Percentiles rank a stretch among this genome's conserved stretches.
Evolutionary conservation across 2,888 invertebrate species (phyloP).

Genomic region (Labia minor): DNA sequence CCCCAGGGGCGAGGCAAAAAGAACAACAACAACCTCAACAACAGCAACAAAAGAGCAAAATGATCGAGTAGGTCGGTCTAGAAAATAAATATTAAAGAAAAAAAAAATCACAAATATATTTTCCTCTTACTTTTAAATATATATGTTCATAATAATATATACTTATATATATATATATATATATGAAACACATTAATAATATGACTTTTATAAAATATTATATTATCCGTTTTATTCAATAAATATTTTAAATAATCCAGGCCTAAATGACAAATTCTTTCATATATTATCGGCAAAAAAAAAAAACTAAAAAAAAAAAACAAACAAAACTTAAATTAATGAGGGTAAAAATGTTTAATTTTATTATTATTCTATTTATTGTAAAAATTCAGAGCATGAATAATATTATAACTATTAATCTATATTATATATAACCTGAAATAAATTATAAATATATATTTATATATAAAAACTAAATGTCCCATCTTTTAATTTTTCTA

Average conservation of each 20-base stretch:
- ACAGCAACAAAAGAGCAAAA: background rate
- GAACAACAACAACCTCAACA: background rate
- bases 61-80: background rate
- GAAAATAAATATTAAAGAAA: conserved; percentile 2
- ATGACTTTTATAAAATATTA: background rate
- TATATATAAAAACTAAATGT: too few species aligned
- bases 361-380: background rate
- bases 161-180: too few species aligned
- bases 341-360: background rate
- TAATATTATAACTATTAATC: background rate
- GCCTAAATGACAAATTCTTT: too few species aligned
- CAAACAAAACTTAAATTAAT: background rate
- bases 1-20: background rate
- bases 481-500: conserved; percentile 1
- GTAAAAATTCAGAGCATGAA: conserved; percentile 1
- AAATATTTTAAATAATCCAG: too few species aligned
- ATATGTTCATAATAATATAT: too few species aligned
- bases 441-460: too few species aligned
- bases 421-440: too few species aligned
- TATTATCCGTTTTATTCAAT: too few species aligned
- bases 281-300: too few species aligned
- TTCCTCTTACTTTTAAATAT: too few species aligned
- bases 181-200: too few species aligned
- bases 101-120: background rate
- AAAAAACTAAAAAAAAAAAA: background rate